Evolutionary conservation across 2,888 invertebrate species (phyloP).

Genomic region (Drosophila pegasa): DNA sequence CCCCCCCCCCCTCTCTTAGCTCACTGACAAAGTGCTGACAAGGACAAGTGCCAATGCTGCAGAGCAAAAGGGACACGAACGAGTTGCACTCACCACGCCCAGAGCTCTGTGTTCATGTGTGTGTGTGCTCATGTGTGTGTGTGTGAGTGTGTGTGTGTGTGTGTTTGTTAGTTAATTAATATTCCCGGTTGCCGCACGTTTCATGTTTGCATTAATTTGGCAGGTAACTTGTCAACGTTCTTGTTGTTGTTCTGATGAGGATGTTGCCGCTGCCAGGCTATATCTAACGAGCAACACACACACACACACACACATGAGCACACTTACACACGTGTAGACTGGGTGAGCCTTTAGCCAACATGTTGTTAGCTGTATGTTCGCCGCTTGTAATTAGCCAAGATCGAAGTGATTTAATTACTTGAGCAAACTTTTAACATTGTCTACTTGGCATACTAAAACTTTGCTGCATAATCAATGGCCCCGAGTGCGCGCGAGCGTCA

Average conservation of each 20-base stretch:
- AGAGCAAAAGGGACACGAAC: slow-evolving; percentile 4
- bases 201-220: slow-evolving; percentile 82
- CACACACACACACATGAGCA: slow-evolving; percentile 10
- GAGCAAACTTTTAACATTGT: slow-evolving; percentile 77
- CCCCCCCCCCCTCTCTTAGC: neutral
- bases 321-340: neutral
- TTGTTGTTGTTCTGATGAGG: slow-evolving; percentile 73
- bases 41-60: slow-evolving; percentile 60
- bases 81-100: slow-evolving; percentile 22
- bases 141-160: slow-evolving; percentile 27
- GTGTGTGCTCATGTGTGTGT: slow-evolving; percentile 4
- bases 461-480: slow-evolving; percentile 58
- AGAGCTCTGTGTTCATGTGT: neutral
- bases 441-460: slow-evolving; percentile 71
- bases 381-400: slow-evolving; percentile 78
- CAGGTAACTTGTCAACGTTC: slow-evolving; percentile 80
- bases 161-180: slow-evolving; percentile 80
- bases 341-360: slow-evolving; percentile 27
- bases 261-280: slow-evolving; percentile 53
- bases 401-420: slow-evolving; percentile 83
- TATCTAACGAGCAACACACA: slow-evolving; percentile 65
- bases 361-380: slow-evolving; percentile 56
- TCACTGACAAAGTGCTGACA: slow-evolving; percentile 52
- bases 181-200: slow-evolving; percentile 76
- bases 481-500: slow-evolving; percentile 42